phyloP scores from a whole-genome alignment of 37 sponge, comb jelly and placozoan species.

The Aplysina aerophoba region DNA sequence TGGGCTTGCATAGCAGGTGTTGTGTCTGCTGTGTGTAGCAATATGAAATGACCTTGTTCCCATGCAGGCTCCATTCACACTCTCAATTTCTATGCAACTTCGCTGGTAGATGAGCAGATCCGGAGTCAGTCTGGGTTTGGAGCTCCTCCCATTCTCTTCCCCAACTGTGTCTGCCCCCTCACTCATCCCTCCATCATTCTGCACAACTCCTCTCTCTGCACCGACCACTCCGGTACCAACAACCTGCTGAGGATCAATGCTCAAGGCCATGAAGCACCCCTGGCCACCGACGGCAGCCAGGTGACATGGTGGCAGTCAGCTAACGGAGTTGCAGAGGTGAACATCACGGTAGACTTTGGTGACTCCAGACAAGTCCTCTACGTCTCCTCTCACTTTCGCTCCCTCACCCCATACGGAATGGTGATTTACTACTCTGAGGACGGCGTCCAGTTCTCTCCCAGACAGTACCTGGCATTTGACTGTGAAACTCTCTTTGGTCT shows the following conservation, averaged over 20 bases:
- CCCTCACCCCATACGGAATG: constrained; percentile 55
- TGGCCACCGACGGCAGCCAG: constrained; percentile 49
- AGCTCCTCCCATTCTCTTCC: constrained; percentile 37
- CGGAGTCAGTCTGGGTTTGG: constrained; percentile 23
- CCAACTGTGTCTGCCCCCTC: constrained; percentile 70
- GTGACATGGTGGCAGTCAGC: constrained; percentile 79
- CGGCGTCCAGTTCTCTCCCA: constrained; percentile 60
- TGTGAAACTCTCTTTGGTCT: constrained; percentile 62
- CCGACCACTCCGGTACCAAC: constrained; percentile 1
- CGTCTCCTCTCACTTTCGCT: constrained; percentile 55
- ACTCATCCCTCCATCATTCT: constrained; percentile 46
- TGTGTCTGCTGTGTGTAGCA: background rate
- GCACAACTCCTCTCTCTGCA: constrained; percentile 31
- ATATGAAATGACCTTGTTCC: background rate
- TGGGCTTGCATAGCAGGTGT: no score
- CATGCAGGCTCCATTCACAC: constrained; percentile 64
- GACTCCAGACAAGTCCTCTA: constrained; percentile 52
- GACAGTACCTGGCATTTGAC: constrained; percentile 79
- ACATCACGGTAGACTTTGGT: constrained; percentile 60
- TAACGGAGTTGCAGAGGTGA: constrained; percentile 49
- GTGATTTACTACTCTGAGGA: constrained; percentile 68
- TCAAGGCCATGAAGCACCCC: constrained; percentile 35
- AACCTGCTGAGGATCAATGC: constrained; percentile 54
- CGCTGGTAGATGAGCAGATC: constrained; percentile 59
- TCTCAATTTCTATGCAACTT: constrained; percentile 44